These are phyloP conservation scores for Standfussiana lucernea DNA, from an alignment of 2,888 invertebrate genomes.

Conservation along the genomic window DNA sequence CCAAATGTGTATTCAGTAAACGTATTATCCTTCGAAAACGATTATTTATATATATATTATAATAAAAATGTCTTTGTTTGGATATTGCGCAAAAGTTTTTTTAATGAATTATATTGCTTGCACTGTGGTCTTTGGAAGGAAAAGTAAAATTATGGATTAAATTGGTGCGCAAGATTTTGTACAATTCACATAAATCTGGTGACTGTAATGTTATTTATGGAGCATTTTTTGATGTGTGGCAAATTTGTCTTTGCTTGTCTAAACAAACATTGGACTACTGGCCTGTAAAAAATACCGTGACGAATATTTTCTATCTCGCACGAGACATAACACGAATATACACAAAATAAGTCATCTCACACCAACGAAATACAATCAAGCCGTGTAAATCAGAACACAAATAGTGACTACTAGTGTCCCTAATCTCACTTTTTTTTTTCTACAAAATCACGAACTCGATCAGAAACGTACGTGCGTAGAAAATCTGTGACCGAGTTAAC, in stretches of 20 bases:
- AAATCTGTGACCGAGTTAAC: conserved; percentile 72
- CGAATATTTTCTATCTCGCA: conserved; percentile 30
- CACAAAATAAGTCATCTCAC: conserved; percentile 51
- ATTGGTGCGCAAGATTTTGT: neutral
- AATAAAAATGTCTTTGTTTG: conserved; percentile 55
- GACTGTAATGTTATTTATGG: neutral
- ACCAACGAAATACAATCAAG: conserved; percentile 54
- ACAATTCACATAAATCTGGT: neutral
- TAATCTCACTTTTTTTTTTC: conserved; percentile 76
- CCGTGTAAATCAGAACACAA: conserved; percentile 69
- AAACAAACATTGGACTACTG: conserved; percentile 12
- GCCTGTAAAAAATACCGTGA: conserved; percentile 9
- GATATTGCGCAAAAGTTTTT: conserved; percentile 28
- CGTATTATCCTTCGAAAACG: conserved; percentile 55
- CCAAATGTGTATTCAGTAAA: conserved; percentile 62
- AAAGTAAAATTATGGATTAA: conserved; percentile 4
- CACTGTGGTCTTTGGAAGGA: conserved; percentile 11
- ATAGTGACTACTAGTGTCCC: conserved; percentile 71
- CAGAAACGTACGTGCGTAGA: conserved; percentile 82
- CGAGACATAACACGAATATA: conserved; percentile 34
- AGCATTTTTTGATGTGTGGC: neutral
- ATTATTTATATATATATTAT: no score
- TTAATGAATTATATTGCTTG: conserved; percentile 6
- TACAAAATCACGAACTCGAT: conserved; percentile 78
- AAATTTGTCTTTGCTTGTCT: neutral